phyloP scores from a whole-genome alignment of 1,140 invertebrate species.

The Magallana angulata region DNA sequence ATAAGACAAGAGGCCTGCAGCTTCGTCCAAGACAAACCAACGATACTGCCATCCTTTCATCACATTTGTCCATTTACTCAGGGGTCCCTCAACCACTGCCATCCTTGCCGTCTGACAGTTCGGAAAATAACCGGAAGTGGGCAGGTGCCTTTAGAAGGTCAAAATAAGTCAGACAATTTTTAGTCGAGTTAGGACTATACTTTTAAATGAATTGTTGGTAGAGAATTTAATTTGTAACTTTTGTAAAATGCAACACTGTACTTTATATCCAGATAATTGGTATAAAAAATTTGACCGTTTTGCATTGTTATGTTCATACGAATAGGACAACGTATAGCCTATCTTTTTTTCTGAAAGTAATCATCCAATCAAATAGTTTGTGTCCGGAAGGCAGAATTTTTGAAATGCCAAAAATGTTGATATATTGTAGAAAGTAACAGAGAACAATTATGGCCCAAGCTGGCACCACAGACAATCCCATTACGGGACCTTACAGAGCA shows the following conservation, averaged over 20 bases:
- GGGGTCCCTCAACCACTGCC: slow-evolving; percentile 92
- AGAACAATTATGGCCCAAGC: slow-evolving; percentile 14
- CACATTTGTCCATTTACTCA: slow-evolving; percentile 99
- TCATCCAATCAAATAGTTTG: slow-evolving; percentile 30
- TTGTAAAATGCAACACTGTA: too few relatives aligned
- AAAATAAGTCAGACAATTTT: neutral
- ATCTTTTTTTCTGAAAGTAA: neutral
- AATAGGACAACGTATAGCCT: neutral
- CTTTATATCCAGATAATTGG: too few relatives aligned
- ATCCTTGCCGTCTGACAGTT: slow-evolving; percentile 51
- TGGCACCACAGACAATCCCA: slow-evolving; percentile 14
- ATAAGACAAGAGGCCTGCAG: slow-evolving; percentile 95
- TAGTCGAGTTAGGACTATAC: neutral
- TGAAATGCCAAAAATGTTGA: slow-evolving; percentile 36
- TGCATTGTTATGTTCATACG: neutral
- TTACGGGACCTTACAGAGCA: slow-evolving; percentile 77
- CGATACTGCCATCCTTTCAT: slow-evolving; percentile 99
- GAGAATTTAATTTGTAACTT: too few relatives aligned
- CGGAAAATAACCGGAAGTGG: slow-evolving; percentile 1
- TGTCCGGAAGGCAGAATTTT: slow-evolving; percentile 26
- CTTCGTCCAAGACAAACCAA: slow-evolving; percentile 99
- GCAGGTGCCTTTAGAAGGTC: neutral
- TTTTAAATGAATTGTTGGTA: too few relatives aligned
- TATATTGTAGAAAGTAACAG: neutral
- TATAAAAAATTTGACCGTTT: neutral